Percentiles rank a stretch among this genome's conserved stretches.
Evolutionary conservation across 2,113 vertebrate species (phyloP).

Genomic region (Dolichotis patagonum): DNA sequence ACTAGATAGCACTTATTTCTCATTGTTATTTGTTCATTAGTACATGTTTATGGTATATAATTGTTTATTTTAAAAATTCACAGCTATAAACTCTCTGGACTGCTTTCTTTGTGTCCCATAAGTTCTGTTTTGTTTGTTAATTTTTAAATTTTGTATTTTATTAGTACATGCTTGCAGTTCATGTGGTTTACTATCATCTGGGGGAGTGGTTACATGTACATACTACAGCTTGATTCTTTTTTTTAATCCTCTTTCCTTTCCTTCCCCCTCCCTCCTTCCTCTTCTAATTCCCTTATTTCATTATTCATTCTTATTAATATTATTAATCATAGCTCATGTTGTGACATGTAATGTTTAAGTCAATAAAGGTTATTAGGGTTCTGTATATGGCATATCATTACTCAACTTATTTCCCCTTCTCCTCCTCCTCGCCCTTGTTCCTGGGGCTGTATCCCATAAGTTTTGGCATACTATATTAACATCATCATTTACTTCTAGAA

Average conservation of each 20-base stretch:
- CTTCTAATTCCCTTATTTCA: not conserved
- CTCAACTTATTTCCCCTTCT: not conserved
- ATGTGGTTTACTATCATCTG: not conserved
- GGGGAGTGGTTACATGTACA: not conserved
- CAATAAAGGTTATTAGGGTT: not conserved
- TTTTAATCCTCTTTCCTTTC: not conserved
- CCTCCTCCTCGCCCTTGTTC: not conserved
- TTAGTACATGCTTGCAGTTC: not conserved
- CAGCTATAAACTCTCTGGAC: not conserved
- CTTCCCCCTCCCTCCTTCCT: not conserved
- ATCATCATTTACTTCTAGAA: not conserved
- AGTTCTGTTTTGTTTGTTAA: not conserved
- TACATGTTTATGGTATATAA: slow-evolving; percentile 25
- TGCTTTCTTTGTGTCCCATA: not conserved
- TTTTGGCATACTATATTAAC: not conserved
- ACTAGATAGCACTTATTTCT: slow-evolving; percentile 45
- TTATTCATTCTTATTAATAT: not conserved
- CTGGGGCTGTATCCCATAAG: not conserved
- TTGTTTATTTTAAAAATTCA: not conserved
- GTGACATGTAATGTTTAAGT: not conserved
- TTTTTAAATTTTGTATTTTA: not conserved
- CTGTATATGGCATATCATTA: not conserved
- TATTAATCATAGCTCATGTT: not conserved
- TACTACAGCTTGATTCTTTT: not conserved
- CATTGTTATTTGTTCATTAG: not conserved